These are phyloP conservation scores for Chlorospingus semifuscus DNA, from an alignment of 2,797 vertebrate species.

Conservation along the genomic window DNA sequence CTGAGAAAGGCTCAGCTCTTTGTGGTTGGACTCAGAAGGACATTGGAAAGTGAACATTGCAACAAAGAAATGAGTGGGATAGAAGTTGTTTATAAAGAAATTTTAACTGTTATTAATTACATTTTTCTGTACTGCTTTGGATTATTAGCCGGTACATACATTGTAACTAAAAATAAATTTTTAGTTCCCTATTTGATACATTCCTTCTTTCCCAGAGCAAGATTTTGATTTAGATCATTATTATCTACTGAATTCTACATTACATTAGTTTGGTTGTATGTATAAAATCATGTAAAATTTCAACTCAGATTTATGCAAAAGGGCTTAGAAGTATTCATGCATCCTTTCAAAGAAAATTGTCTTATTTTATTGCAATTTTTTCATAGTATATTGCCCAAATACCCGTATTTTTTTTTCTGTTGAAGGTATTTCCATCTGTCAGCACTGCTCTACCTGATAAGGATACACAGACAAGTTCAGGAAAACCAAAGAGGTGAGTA, in stretches of 20 bases:
- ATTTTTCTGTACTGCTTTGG: not conserved
- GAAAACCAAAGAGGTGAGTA: not conserved
- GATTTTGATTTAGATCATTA: not conserved
- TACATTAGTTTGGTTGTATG: not conserved
- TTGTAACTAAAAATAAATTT: not conserved
- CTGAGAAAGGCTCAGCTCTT: not conserved
- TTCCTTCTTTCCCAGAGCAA: not conserved
- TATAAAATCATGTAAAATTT: not conserved
- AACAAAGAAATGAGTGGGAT: not conserved
- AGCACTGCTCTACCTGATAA: not conserved
- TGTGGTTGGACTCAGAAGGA: not conserved
- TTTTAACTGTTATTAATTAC: not conserved
- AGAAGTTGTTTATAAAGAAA: not conserved
- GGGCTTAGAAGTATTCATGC: not conserved
- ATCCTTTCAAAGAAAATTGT: not conserved
- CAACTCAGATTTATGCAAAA: not conserved
- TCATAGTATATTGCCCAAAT: not conserved
- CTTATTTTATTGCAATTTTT: not conserved
- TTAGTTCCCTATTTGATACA: not conserved
- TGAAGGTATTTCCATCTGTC: not conserved
- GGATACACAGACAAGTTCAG: not conserved
- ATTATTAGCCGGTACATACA: not conserved
- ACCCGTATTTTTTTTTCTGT: not conserved
- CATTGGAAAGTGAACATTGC: not conserved
- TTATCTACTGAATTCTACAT: not conserved